Evolutionary conservation across 2,888 invertebrate species (phyloP).

Genomic region (Watsonalla binaria): DNA sequence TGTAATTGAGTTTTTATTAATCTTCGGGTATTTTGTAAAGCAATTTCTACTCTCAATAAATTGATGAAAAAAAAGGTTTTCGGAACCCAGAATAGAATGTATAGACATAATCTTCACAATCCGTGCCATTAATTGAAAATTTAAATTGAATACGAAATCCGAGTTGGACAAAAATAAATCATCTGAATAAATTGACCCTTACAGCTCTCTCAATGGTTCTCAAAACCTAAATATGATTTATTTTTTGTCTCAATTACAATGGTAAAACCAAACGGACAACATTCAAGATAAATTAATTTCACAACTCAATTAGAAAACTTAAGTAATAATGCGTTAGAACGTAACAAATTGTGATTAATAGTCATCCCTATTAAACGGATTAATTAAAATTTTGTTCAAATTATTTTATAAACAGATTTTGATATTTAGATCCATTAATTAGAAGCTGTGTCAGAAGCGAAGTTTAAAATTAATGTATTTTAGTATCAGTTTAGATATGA

Average conservation of each 20-base stretch:
- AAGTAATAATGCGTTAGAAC: slow-evolving; percentile 12
- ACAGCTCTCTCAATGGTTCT: slow-evolving; percentile 41
- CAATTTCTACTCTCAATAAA: no score
- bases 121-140: slow-evolving; percentile 18
- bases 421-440: slow-evolving; percentile 1
- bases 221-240: slow-evolving; percentile 21
- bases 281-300: neutral
- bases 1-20: neutral
- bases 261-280: slow-evolving; percentile 1
- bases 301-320: slow-evolving; percentile 13
- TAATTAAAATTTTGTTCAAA: slow-evolving; percentile 1
- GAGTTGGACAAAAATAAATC: slow-evolving; percentile 33
- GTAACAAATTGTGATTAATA: slow-evolving; percentile 1
- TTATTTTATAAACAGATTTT: slow-evolving; percentile 15
- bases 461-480: slow-evolving; percentile 17
- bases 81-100: no score
- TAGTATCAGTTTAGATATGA: slow-evolving; percentile 13
- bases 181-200: slow-evolving; percentile 39
- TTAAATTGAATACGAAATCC: neutral
- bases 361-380: neutral
- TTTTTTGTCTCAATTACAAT: neutral
- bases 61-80: no score
- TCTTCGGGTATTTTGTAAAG: no score
- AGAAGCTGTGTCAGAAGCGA: slow-evolving; percentile 15
- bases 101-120: slow-evolving; percentile 5